These are phyloP conservation scores for Poeciliopsis paucimaculata DNA, from an alignment of 2,797 vertebrate genomes.

Conservation along the genomic window DNA sequence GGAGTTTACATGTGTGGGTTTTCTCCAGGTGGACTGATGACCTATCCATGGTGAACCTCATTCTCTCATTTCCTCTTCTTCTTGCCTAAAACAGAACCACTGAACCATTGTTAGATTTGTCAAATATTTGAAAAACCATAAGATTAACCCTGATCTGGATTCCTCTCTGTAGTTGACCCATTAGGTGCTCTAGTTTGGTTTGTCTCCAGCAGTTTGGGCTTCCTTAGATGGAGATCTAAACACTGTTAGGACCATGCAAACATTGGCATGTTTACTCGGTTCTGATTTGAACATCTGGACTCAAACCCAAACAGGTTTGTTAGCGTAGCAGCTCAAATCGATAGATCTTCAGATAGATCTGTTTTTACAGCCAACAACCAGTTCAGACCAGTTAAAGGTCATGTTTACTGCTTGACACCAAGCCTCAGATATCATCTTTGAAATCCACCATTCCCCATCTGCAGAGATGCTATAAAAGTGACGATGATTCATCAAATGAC, in stretches of 20 bases:
- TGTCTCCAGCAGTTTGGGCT: neutral
- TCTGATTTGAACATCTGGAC: neutral
- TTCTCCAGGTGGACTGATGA: no score
- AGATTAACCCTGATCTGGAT: neutral
- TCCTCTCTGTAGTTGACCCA: neutral
- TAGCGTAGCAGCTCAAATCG: neutral
- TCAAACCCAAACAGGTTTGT: neutral
- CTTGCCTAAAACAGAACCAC: neutral
- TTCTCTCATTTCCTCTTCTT: neutral
- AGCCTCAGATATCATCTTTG: neutral
- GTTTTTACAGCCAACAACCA: conserved; percentile 27
- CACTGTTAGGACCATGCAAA: neutral
- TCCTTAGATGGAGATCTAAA: neutral
- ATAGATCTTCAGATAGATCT: conserved; percentile 37
- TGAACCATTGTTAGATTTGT: neutral
- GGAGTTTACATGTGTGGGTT: no score
- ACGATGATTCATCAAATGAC: neutral
- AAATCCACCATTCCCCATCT: conserved; percentile 4
- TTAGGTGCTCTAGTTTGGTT: neutral
- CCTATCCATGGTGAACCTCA: no score
- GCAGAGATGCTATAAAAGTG: neutral
- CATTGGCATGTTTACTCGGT: neutral
- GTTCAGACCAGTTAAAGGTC: conserved; percentile 31
- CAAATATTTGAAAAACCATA: neutral
- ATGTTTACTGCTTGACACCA: conserved; percentile 18